phyloP scores from a whole-genome alignment of 2,113 vertebrate species.

The Lanius collurio region DNA sequence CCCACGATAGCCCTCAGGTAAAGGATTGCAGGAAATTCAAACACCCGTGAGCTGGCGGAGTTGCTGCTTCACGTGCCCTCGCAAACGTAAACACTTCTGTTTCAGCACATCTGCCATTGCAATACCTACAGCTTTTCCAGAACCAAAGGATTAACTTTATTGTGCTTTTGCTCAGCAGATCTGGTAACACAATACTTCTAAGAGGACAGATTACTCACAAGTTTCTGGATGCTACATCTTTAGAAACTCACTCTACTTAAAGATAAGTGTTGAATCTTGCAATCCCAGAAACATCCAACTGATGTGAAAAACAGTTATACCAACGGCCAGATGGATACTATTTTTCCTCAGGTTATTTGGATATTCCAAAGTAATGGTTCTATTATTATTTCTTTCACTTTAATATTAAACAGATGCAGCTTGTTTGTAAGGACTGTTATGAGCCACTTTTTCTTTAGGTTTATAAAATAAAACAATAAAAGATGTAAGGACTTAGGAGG shows the following conservation, averaged over 20 bases:
- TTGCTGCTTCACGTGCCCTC: slow-evolving; percentile 20
- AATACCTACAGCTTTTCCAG: slow-evolving; percentile 66
- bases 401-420: slow-evolving; percentile 76
- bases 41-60: neutral
- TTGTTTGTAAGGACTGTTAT: slow-evolving; percentile 50
- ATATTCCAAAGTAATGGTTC: slow-evolving; percentile 66
- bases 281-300: slow-evolving; percentile 70
- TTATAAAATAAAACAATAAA: slow-evolving; percentile 60
- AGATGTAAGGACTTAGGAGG: neutral
- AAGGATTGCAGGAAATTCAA: slow-evolving; percentile 51
- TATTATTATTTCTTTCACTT: slow-evolving; percentile 61
- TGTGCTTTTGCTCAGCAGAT: slow-evolving; percentile 70
- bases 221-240: slow-evolving; percentile 76
- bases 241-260: slow-evolving; percentile 70
- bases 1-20: neutral
- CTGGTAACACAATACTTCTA: slow-evolving; percentile 76
- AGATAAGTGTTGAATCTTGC: slow-evolving; percentile 71
- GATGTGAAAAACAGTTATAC: slow-evolving; percentile 71
- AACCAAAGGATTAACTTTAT: slow-evolving; percentile 77
- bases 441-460: slow-evolving; percentile 13
- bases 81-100: slow-evolving; percentile 54
- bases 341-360: slow-evolving; percentile 68
- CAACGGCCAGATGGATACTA: slow-evolving; percentile 66
- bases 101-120: slow-evolving; percentile 74
- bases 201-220: slow-evolving; percentile 69